Conservation (phyloP, 2,888 invertebrate species). For the Venustoraphidia nigricollis region DNA sequence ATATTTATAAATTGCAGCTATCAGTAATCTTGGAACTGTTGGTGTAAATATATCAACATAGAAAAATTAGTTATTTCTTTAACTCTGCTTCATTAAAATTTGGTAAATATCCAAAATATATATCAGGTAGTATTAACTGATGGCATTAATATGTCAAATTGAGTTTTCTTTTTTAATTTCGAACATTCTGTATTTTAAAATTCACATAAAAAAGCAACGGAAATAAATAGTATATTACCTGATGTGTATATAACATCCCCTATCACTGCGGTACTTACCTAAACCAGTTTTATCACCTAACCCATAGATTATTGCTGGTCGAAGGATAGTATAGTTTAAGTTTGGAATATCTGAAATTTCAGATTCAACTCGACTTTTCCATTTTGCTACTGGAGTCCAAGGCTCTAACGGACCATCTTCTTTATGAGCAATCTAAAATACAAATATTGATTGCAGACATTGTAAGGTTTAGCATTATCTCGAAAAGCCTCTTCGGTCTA, state of each 20-base stretch:
- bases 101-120: not conserved
- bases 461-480: not conserved
- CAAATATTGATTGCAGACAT: not conserved
- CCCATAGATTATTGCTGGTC: conserved; percentile 80
- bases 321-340: conserved; percentile 60
- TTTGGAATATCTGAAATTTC: conserved; percentile 51
- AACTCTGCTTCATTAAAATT: not conserved
- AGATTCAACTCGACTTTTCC: conserved; percentile 71
- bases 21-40: conserved; percentile 42
- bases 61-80: not conserved
- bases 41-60: conserved; percentile 44
- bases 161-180: no score
- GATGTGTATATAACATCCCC: no score
- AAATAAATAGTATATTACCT: no score
- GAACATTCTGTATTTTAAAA: no score
- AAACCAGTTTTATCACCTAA: conserved; percentile 68
- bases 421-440: conserved; percentile 36
- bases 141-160: not conserved
- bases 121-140: no score
- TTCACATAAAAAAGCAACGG: no score
- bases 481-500: no score
- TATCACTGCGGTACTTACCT: conserved; percentile 40
- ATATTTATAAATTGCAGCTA: conserved; percentile 79
- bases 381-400: conserved; percentile 71
- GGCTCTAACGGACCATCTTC: conserved; percentile 66